Percentiles rank a stretch among this genome's conserved stretches.
These are phyloP conservation scores for Schizothorax lantsangensis DNA, from an alignment of 2,797 vertebrate genomes.

Conservation along the genomic window DNA sequence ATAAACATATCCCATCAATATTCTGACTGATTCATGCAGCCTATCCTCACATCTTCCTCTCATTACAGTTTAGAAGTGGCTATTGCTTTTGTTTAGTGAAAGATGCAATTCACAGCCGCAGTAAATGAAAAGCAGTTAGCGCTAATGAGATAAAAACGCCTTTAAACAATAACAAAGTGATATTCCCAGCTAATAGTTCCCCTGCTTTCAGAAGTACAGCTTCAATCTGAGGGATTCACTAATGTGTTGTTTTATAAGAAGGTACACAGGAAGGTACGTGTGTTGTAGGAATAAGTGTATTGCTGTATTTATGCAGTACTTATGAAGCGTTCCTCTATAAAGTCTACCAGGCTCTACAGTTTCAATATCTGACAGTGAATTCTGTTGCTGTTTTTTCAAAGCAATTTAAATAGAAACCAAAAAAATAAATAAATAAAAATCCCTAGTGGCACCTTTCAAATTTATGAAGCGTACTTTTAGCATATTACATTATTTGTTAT, in stretches of 20 bases:
- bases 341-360: neutral
- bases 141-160: neutral
- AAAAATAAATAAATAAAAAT: neutral
- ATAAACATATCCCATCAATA: neutral
- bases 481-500: constrained; percentile 2
- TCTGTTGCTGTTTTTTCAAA: neutral
- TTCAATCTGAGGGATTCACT: neutral
- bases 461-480: constrained; percentile 1
- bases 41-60: neutral
- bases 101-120: constrained; percentile 8
- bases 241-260: neutral
- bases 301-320: constrained; percentile 7
- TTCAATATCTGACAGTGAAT: constrained; percentile 7
- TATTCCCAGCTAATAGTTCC: neutral
- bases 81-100: constrained; percentile 6
- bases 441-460: constrained; percentile 12
- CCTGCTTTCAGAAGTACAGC: neutral
- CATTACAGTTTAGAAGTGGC: constrained; percentile 17
- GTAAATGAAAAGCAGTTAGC: constrained; percentile 34
- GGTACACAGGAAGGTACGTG: neutral
- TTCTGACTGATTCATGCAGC: neutral
- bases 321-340: neutral
- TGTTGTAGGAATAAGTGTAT: neutral
- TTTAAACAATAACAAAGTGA: constrained; percentile 13
- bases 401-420: neutral